phyloP scores from a whole-genome alignment of 2,113 vertebrate genomes.

The Accipiter cooperii region DNA sequence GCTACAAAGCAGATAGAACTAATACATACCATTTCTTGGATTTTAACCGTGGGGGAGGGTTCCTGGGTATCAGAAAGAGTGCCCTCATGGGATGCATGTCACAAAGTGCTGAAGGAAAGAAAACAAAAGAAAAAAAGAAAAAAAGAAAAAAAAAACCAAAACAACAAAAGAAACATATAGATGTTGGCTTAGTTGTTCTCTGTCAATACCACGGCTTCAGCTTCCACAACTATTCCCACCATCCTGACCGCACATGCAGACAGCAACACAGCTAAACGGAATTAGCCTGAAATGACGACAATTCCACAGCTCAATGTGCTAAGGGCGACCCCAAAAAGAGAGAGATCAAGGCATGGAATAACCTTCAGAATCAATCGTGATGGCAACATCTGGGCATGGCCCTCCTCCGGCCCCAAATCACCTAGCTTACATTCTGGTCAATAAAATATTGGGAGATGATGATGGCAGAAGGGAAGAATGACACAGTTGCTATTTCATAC shows the following conservation, averaged over 20 bases:
- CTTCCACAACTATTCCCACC: not conserved
- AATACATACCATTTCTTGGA: slow-evolving; percentile 96
- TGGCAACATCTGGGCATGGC: not conserved
- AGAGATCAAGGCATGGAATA: not conserved
- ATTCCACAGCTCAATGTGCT: not conserved
- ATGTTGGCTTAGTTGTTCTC: not conserved
- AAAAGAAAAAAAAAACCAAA: not conserved
- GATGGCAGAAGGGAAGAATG: not conserved
- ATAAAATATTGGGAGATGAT: not conserved
- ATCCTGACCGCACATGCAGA: not conserved
- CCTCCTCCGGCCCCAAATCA: not conserved
- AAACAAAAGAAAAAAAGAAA: not conserved
- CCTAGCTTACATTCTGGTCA: not conserved
- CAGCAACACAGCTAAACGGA: not conserved
- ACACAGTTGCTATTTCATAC: not conserved
- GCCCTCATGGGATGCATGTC: slow-evolving; percentile 99
- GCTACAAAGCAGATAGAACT: not conserved
- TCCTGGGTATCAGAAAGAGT: slow-evolving; percentile 98
- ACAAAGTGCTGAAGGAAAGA: slow-evolving; percentile 83
- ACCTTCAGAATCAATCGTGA: not conserved
- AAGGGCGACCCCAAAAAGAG: not conserved
- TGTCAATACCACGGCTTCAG: not conserved
- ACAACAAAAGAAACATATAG: not conserved
- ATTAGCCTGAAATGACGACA: not conserved
- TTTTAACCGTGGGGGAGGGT: slow-evolving; percentile 96